Conservation (phyloP, 2,113 vertebrate genomes). For the Pseudois nayaur region DNA sequence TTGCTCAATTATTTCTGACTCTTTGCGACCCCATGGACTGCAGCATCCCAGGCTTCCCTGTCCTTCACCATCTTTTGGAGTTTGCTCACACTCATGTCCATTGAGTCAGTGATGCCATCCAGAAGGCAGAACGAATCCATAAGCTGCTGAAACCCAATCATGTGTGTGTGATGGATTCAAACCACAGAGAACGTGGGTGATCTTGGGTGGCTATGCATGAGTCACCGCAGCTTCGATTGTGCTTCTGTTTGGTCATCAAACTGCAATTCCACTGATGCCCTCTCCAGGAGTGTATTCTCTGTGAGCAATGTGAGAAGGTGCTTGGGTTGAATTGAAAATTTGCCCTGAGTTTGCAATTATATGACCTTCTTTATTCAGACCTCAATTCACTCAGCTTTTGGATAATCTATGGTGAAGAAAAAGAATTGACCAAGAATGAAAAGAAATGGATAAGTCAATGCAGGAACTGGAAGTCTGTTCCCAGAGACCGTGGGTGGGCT, state of each 20-base stretch:
- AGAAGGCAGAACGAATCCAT: background rate
- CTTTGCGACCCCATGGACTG: background rate
- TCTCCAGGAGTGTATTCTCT: background rate
- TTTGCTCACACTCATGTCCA: background rate
- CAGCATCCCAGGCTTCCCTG: background rate
- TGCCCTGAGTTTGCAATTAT: background rate
- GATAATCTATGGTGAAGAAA: background rate
- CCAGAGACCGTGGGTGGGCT: background rate
- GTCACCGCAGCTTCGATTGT: background rate
- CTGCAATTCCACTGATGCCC: background rate
- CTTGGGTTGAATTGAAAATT: background rate
- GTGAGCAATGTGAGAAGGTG: background rate
- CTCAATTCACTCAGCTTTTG: background rate
- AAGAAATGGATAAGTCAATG: background rate
- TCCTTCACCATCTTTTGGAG: background rate
- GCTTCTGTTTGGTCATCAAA: background rate
- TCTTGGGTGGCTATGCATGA: background rate
- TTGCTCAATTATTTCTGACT: background rate
- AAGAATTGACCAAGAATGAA: background rate
- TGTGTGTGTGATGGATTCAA: background rate
- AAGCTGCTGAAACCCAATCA: background rate
- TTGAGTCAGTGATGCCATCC: background rate
- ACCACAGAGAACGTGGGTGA: background rate
- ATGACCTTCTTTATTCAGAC: background rate
- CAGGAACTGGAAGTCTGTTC: background rate